Percentiles rank a stretch among this genome's conserved stretches.
Conservation (phyloP, 2,888 invertebrate species). For the Drosophila barbarae region DNA sequence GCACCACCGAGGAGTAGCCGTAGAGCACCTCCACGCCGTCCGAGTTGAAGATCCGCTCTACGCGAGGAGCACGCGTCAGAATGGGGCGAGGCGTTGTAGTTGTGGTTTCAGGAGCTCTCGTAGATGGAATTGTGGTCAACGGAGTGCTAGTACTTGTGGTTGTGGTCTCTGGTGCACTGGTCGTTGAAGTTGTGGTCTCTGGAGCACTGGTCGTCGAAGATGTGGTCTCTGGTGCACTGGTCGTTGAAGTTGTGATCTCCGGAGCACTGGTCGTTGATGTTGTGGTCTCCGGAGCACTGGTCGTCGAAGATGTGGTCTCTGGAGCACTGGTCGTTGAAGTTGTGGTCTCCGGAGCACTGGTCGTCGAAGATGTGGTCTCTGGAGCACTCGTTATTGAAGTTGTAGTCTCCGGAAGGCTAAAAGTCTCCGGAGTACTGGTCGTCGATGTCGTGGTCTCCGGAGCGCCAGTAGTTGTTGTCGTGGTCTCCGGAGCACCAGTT, state of each 20-base stretch:
- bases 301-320: constrained; percentile 9
- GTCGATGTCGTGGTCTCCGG: constrained; percentile 5
- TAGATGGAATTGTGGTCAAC: constrained; percentile 1
- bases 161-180: neutral
- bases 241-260: neutral
- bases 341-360: neutral
- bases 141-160: constrained; percentile 6
- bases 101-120: constrained; percentile 14
- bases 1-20: constrained; percentile 74
- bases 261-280: neutral
- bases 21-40: constrained; percentile 76
- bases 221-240: constrained; percentile 15
- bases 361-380: neutral
- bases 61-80: constrained; percentile 55
- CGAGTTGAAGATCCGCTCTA: constrained; percentile 69
- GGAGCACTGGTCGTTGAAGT: neutral
- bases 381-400: neutral
- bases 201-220: neutral
- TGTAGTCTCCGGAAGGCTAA: neutral
- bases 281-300: neutral
- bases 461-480: neutral
- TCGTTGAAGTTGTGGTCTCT: neutral
- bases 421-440: neutral
- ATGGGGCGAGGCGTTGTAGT: constrained; percentile 38
- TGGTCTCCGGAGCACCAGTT: neutral